A percentile compares a stretch with the other conserved stretches of the same genome.
Evolutionary conservation across 2,797 vertebrate genomes (phyloP).

Genomic region (Sebastes cheni): DNA sequence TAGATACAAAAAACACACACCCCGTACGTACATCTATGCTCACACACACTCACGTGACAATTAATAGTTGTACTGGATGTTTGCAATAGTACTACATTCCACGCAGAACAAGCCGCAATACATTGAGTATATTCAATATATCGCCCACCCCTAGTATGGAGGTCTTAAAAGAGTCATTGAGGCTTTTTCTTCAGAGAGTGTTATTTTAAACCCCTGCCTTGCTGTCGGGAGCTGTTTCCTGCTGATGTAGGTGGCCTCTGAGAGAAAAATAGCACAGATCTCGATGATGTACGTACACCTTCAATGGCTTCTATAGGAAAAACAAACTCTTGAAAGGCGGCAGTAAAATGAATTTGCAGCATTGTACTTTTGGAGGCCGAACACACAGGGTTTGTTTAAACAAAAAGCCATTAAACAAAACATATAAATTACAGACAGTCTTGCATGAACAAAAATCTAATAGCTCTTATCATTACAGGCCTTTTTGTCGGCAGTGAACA

Average conservation of each 20-base stretch:
- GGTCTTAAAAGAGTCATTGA: not conserved
- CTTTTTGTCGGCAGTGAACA: not conserved
- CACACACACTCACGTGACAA: too few species aligned
- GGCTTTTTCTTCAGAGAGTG: not conserved
- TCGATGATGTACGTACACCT: conserved; percentile 4
- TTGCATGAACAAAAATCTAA: not conserved
- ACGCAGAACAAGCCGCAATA: too few species aligned
- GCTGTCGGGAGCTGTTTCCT: conserved; percentile 22
- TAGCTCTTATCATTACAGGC: conserved; percentile 6
- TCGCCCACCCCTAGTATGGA: not conserved
- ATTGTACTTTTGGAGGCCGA: not conserved
- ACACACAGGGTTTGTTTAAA: conserved; percentile 10
- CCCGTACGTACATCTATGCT: too few species aligned
- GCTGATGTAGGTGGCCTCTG: conserved; percentile 6
- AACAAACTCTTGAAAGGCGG: conserved; percentile 12
- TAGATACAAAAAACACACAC: too few species aligned
- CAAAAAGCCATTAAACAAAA: not conserved
- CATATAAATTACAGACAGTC: not conserved
- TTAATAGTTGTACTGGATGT: too few species aligned
- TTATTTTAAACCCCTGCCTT: conserved; percentile 22
- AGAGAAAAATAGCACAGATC: conserved; percentile 5
- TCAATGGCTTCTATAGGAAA: not conserved
- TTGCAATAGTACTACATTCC: too few species aligned
- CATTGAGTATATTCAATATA: too few species aligned
- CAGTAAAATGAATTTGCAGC: conserved; percentile 20